A percentile compares a stretch with the other conserved stretches of the same genome.
Evolutionary conservation across 2,113 vertebrate species (phyloP).

Genomic region (Dissostichus mawsoni): DNA sequence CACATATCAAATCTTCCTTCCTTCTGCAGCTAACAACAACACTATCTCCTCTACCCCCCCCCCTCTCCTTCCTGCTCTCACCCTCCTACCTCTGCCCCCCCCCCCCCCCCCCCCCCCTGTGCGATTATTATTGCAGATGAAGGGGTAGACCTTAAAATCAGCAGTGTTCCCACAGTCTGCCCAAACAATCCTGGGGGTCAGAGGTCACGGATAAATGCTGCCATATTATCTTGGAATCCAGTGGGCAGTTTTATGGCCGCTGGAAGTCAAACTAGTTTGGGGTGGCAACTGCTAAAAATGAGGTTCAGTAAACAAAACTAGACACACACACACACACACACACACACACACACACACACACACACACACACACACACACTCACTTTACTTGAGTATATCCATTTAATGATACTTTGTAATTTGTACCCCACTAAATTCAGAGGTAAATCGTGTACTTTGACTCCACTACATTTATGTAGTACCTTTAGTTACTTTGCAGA

Average conservation of each 20-base stretch:
- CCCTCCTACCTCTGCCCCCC: slow-evolving; percentile 8
- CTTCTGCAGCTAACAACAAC: slow-evolving; percentile 9
- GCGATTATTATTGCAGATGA: slow-evolving; percentile 23
- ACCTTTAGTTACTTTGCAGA: no score
- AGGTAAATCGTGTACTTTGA: no score
- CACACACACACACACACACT: no score
- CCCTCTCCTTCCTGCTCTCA: slow-evolving; percentile 7
- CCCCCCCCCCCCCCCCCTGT: neutral
- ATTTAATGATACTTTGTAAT: no score
- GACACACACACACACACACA: neutral
- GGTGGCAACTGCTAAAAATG: slow-evolving; percentile 37
- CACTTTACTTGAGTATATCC: no score
- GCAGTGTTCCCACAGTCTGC: slow-evolving; percentile 54
- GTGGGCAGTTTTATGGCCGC: slow-evolving; percentile 50
- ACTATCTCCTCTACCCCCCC: neutral
- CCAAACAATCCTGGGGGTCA: slow-evolving; percentile 45
- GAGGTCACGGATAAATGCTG: slow-evolving; percentile 54
- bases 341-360: no score
- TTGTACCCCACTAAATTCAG: no score
- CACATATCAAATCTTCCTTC: slow-evolving; percentile 17
- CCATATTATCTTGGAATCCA: slow-evolving; percentile 59
- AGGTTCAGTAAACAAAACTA: slow-evolving; percentile 44
- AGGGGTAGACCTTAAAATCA: slow-evolving; percentile 36
- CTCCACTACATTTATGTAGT: no score
- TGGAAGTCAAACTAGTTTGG: slow-evolving; percentile 40